Conservation (phyloP, 2,888 invertebrate species). For the Eupithecia exiguata region DNA sequence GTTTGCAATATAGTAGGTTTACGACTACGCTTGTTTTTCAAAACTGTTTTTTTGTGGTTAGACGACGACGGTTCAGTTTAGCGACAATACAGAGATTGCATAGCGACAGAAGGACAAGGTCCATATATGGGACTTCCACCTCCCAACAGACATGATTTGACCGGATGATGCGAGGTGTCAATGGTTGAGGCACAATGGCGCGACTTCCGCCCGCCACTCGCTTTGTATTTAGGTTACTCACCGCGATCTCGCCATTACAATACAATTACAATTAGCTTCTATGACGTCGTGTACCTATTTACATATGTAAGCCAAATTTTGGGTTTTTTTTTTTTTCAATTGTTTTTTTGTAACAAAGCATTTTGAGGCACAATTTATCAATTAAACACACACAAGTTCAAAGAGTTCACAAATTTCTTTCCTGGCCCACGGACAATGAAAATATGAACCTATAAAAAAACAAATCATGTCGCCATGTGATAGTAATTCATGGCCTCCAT, state of each 20-base stretch:
- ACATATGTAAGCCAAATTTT: constrained; percentile 52
- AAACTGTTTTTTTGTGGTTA: neutral
- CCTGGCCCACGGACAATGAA: neutral
- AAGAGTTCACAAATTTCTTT: neutral
- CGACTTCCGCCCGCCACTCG: constrained; percentile 74
- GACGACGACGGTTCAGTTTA: neutral
- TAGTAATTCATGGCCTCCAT: no score
- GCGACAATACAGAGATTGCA: constrained; percentile 1
- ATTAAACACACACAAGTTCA: neutral
- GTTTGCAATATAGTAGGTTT: neutral
- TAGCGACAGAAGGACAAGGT: constrained; percentile 13
- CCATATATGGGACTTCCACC: constrained; percentile 21
- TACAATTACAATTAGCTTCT: constrained; percentile 79
- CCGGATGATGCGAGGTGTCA: constrained; percentile 82
- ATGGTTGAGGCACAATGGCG: constrained; percentile 82
- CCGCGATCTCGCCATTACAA: constrained; percentile 79
- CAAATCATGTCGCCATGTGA: no score
- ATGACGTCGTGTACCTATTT: constrained; percentile 65
- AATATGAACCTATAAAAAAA: no score
- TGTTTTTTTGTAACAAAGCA: neutral
- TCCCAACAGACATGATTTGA: constrained; percentile 65
- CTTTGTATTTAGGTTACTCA: constrained; percentile 84
- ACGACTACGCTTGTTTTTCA: neutral
- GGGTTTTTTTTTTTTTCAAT: neutral
- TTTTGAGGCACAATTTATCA: neutral